phyloP scores from a whole-genome alignment of 1,140 invertebrate genomes.

The Hypothenemus hampei region DNA sequence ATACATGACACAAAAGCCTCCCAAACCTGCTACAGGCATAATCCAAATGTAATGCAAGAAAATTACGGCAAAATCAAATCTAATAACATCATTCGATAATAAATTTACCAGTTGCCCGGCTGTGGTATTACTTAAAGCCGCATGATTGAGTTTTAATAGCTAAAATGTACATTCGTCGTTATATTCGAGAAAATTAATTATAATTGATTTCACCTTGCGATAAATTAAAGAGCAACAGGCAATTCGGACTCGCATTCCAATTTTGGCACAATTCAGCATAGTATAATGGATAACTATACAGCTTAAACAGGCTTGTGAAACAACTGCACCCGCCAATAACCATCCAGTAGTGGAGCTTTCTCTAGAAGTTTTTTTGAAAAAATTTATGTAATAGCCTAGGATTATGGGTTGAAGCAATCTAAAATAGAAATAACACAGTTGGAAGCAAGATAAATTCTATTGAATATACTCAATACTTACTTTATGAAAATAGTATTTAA shows the following conservation, averaged over 20 bases:
- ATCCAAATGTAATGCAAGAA: conserved; percentile 50
- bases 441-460: conserved; percentile 6
- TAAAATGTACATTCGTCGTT: conserved; percentile 25
- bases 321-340: conserved; percentile 46
- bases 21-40: conserved; percentile 41
- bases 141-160: conserved; percentile 34
- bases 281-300: conserved; percentile 47
- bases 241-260: conserved; percentile 53
- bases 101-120: conserved; percentile 79
- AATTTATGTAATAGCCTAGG: conserved; percentile 44
- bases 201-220: conserved; percentile 46
- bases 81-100: conserved; percentile 71
- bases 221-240: conserved; percentile 53
- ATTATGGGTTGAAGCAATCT: conserved; percentile 35
- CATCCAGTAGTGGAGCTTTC: conserved; percentile 42
- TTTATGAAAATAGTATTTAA: conserved; percentile 29
- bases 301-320: conserved; percentile 44
- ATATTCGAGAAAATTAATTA: background rate
- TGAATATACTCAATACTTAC: background rate
- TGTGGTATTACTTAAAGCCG: conserved; percentile 48
- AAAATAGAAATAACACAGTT: conserved; percentile 9
- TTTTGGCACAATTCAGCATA: conserved; percentile 44
- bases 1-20: conserved; percentile 68
- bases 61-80: conserved; percentile 54
- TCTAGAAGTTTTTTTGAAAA: conserved; percentile 37